Base-by-base conservation (phyloP, 2,797 vertebrate genomes). In the Triplophysa yarkandensis region DNA sequence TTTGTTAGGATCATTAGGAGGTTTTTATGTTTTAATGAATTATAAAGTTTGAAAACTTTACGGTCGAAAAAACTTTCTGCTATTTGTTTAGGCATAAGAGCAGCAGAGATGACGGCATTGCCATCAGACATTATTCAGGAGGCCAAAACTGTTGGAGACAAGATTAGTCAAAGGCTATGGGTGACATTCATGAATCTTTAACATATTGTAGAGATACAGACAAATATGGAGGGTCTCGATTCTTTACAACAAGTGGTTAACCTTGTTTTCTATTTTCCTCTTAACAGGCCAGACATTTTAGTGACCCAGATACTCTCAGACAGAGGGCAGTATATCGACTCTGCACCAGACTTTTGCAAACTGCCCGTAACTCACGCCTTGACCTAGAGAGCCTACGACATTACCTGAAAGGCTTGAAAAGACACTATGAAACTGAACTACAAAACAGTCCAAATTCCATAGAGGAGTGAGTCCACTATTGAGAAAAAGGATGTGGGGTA, bases 311-410 rank as follows among this genome's bases (percentile, higher is more conserved):
- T 81, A 91, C 89, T 58, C 80, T 90, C 80, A 88, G 84, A 72
- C 88, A 95, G 81, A 93, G 89, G 86, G 94, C 94, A 11, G 84
- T 90, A 17, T 94, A 96, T 86, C 94, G 87, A 74, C 89, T 98
- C 79, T 94, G 94, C 68, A 94, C 90, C 23, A 92, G 94, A 67
- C 90, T 99, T 77, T 71, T 95, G 81, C 98, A 98, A 87, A 86
- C 94, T 2, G 96, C 95, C 79, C 93, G 95, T 76, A 98, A 98
- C 86, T 98, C 97, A 54, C 92, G 86, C 43, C 36, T 99, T 88
- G 94, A 98, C 83, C 81, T 92, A 0, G 93, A 93, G 36, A 94
- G 92, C 82, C 90, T 99, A 67, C 92, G 94, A 10, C 91, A 92
- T 36, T 98, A 94, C 85, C 87, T 99, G 84, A 95, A 91, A 84